Evolutionary conservation across 2,113 vertebrate species (phyloP).

Genomic region (Sigmodon hispidus): DNA sequence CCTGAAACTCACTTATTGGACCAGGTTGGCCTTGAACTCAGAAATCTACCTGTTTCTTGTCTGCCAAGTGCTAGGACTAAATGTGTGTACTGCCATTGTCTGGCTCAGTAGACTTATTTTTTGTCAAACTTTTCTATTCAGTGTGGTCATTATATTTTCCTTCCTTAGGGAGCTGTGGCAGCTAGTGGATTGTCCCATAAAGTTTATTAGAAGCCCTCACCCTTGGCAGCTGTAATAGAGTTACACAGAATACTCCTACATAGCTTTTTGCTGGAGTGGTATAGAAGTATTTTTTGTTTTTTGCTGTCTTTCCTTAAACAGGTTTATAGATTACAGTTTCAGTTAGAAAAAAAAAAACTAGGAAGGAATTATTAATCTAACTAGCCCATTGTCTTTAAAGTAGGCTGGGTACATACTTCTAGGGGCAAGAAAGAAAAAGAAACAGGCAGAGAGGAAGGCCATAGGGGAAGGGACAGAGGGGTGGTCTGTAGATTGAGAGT

Average conservation of each 20-base stretch:
- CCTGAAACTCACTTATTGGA: neutral
- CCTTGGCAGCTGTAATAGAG: neutral
- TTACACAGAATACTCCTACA: neutral
- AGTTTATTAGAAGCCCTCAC: neutral
- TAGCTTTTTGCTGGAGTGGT: neutral
- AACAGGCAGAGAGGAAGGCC: neutral
- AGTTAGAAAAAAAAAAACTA: neutral
- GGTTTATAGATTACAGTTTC: neutral
- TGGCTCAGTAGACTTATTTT: neutral
- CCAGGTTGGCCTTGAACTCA: neutral
- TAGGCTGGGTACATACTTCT: neutral
- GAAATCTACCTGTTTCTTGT: neutral
- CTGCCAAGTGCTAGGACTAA: neutral
- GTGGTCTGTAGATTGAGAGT: neutral
- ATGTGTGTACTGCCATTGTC: neutral
- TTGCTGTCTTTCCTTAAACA: neutral
- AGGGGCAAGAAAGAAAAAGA: neutral
- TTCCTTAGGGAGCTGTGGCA: neutral
- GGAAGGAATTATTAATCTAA: neutral
- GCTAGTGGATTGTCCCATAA: neutral
- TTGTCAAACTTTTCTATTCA: neutral
- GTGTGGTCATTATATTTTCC: neutral
- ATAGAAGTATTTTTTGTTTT: neutral
- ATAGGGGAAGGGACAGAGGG: neutral
- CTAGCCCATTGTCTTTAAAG: neutral